Base-by-base conservation (phyloP, 2,888 invertebrate species). In the Aspidiotus rigidus region DNA sequence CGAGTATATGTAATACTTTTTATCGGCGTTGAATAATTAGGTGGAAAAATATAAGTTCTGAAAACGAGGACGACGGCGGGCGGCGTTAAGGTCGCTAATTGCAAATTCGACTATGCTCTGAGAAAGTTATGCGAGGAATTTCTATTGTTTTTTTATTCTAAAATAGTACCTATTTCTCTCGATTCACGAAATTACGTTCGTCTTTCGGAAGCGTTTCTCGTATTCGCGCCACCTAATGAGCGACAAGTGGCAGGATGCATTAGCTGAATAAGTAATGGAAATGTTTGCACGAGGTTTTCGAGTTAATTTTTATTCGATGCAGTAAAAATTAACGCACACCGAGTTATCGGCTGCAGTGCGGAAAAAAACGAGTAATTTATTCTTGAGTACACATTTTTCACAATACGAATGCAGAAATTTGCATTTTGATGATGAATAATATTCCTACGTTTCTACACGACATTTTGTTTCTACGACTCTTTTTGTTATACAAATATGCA, bases 241-340 rank as follows among this genome's bases (percentile, higher is more conserved):
- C 57, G 59, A 42, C 66, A 66, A 66, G 66, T 66, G 66, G 66
- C 66, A 66, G 66, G 66, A 66, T 66, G 66, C 49, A 41, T 66
- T 66, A 16, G 44, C 28, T 28, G 28, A 28, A 42, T 64, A 39
- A 53, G 57, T 17, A 64, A 57, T 64, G 56, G 57, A 64, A 64
- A 55, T 44, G 64, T 64, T 64, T 64, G 64, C 64, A 42, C 57
- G 56, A 42, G 28, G 28, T 28, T 28, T 64, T 64, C 40, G 28
- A 40, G 59, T 57, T 66, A 66, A 66, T 16, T 64, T 64, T 64
- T 57, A 41, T 66, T 59, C 28, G 59, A 49, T n/a, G 49, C 49
- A 13, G n/a, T 49, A 49, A 49, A 49, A 49, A 49, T 49, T 49
- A 49, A 49, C n/a, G 49, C 5, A 5, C 28, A 5, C 6, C n/a